A percentile compares a stretch with the other conserved stretches of the same genome.
phyloP scores from a whole-genome alignment of 1,140 invertebrate species.

The Microplitis mediator region DNA sequence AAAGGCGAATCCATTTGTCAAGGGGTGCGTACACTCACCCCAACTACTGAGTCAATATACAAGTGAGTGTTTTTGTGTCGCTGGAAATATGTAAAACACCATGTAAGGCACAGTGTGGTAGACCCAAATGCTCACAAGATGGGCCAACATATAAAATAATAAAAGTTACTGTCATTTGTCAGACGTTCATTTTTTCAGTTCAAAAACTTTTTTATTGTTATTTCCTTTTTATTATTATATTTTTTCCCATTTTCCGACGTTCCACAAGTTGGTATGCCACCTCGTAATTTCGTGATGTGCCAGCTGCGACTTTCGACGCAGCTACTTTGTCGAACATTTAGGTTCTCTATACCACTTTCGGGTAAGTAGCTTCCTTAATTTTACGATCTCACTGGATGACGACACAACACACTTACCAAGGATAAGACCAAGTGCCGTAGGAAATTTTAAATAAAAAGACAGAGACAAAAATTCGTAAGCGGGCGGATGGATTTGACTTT shows the following conservation, averaged over 20 bases:
- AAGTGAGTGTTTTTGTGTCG: constrained; percentile 29
- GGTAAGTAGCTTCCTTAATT: constrained; percentile 26
- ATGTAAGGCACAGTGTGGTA: constrained; percentile 20
- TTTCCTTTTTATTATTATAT: not conserved
- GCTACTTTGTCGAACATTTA: constrained; percentile 11
- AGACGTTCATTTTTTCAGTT: constrained; percentile 27
- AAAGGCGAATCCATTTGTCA: constrained; percentile 55
- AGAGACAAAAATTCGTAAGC: too few relatives aligned
- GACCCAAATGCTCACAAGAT: constrained; percentile 44
- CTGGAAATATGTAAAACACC: constrained; percentile 59
- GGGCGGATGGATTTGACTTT: not conserved
- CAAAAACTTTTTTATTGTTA: too few relatives aligned
- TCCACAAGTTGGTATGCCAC: constrained; percentile 15
- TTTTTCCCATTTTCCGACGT: not conserved
- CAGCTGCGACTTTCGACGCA: constrained; percentile 44
- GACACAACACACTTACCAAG: not conserved
- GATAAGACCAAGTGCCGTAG: too few relatives aligned
- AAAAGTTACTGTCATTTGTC: constrained; percentile 63
- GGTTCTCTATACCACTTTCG: not conserved
- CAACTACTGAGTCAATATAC: not conserved
- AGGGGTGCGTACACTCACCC: constrained; percentile 32
- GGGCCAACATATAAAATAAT: constrained; percentile 58
- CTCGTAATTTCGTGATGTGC: constrained; percentile 38
- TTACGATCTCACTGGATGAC: constrained; percentile 16
- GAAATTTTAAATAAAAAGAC: too few relatives aligned